Conservation (phyloP, 2,113 vertebrate species). For the Cercocebus atys region DNA sequence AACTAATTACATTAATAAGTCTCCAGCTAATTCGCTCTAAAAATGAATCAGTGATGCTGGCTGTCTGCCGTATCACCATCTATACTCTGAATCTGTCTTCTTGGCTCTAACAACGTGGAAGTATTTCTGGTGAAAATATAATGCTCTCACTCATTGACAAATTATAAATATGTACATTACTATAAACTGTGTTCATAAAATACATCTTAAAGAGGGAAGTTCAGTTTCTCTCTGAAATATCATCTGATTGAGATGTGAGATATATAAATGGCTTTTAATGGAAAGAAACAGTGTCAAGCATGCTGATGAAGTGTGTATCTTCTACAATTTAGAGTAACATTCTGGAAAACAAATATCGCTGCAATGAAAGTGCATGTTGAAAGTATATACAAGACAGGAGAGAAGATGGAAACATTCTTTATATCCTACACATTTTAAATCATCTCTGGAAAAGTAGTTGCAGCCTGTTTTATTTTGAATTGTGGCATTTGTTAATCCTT, state of each 20-base stretch:
- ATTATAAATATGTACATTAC: not conserved
- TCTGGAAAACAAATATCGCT: not conserved
- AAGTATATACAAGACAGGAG: not conserved
- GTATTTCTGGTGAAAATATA: not conserved
- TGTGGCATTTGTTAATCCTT: not conserved
- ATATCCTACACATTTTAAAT: not conserved
- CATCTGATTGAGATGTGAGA: not conserved
- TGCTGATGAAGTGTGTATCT: not conserved
- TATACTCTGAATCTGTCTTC: not conserved
- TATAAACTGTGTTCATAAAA: not conserved
- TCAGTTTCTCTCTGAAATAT: conserved; percentile 28
- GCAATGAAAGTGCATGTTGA: not conserved
- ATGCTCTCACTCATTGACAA: not conserved
- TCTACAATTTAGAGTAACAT: not conserved
- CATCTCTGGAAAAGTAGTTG: not conserved
- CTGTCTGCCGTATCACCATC: not conserved
- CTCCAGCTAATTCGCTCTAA: conserved; percentile 30
- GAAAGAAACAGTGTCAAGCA: not conserved
- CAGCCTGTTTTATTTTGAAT: not conserved
- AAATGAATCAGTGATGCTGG: conserved; percentile 11
- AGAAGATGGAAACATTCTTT: not conserved
- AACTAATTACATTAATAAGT: conserved; percentile 6
- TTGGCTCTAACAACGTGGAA: not conserved
- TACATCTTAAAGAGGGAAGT: not conserved
- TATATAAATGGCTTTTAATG: not conserved